A percentile compares a stretch with the other conserved stretches of the same genome.
Evolutionary conservation across 2,888 invertebrate genomes (phyloP).

Genomic region (Microdon myrmicae): DNA sequence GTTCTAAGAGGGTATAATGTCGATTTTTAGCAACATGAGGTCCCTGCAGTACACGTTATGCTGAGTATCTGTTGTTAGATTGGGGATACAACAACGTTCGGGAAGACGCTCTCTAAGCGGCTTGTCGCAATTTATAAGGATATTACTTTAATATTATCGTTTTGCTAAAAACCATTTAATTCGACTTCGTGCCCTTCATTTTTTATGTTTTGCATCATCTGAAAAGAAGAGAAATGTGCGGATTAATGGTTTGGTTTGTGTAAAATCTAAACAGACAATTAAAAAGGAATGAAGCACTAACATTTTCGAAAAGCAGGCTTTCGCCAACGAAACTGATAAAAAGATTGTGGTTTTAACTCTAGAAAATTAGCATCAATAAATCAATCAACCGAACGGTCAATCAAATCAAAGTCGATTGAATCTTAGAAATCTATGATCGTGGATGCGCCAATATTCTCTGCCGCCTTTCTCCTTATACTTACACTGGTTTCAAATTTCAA

Average conservation of each 20-base stretch:
- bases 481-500: too few relatives aligned
- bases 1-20: conserved; percentile 49
- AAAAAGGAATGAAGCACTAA: neutral
- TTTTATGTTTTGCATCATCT: conserved; percentile 23
- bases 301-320: neutral
- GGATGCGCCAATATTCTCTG: too few relatives aligned
- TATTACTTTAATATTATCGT: conserved; percentile 30
- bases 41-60: conserved; percentile 19
- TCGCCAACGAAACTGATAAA: too few relatives aligned
- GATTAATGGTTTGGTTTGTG: too few relatives aligned
- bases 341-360: too few relatives aligned
- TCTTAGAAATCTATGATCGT: too few relatives aligned
- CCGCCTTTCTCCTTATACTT: too few relatives aligned
- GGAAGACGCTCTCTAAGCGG: conserved; percentile 24
- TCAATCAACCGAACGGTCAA: too few relatives aligned
- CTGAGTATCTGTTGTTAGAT: conserved; percentile 4
- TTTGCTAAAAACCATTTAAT: conserved; percentile 33
- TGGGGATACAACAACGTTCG: conserved; percentile 32
- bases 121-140: conserved; percentile 44
- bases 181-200: conserved; percentile 14
- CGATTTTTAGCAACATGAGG: conserved; percentile 32
- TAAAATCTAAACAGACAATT: too few relatives aligned
- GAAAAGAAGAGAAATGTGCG: conserved; percentile 10
- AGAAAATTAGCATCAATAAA: too few relatives aligned
- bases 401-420: too few relatives aligned